Conservation (phyloP, 53 echinoderm and acorn worm genomes). For the Mesocentrotus franciscanus region DNA sequence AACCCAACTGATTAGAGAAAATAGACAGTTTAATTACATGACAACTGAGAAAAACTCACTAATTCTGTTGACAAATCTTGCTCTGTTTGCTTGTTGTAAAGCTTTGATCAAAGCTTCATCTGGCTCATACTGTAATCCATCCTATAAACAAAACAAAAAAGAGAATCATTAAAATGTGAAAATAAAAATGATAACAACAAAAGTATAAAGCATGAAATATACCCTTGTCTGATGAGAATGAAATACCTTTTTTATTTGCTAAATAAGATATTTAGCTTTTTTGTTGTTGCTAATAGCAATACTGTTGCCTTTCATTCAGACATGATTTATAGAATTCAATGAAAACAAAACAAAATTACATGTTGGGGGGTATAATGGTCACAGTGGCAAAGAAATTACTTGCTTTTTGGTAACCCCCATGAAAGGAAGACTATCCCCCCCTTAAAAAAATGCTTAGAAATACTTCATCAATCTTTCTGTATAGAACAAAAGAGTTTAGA, state of each 20-base stretch:
- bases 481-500: too few species aligned
- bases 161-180: background rate
- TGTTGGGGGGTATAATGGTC: too few species aligned
- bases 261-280: too few species aligned
- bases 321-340: background rate
- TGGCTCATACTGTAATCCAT: constrained; percentile 21
- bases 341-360: too few species aligned
- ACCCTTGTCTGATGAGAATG: background rate
- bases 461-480: too few species aligned
- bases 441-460: too few species aligned
- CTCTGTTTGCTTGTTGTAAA: constrained; percentile 52
- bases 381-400: too few species aligned
- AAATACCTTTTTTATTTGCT: background rate
- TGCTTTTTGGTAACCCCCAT: too few species aligned
- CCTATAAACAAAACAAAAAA: constrained; percentile 4
- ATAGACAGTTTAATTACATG: background rate
- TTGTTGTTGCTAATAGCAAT: background rate
- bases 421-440: too few species aligned
- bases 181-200: background rate
- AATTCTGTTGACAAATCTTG: background rate
- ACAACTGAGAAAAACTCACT: constrained; percentile 20
- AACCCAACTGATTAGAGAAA: background rate
- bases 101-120: constrained; percentile 48
- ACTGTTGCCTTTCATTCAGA: background rate
- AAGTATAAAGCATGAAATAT: too few species aligned